Evolutionary conservation across 2,113 vertebrate genomes (phyloP).

Genomic region (Chaetorhynchus papuensis): DNA sequence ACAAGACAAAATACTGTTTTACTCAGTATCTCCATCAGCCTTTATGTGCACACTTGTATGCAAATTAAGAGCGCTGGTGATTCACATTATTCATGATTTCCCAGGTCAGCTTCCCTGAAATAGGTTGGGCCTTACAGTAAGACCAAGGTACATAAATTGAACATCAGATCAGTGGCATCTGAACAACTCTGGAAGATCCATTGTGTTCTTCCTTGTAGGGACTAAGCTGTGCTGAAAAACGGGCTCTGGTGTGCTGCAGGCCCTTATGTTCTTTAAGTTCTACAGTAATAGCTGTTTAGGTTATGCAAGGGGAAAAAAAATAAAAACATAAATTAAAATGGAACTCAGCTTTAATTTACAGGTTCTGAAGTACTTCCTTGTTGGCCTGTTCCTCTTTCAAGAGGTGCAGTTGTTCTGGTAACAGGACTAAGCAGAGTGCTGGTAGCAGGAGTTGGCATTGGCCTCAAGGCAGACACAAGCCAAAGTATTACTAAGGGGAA

Average conservation of each 20-base stretch:
- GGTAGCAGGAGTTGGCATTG: neutral
- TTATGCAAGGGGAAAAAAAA: neutral
- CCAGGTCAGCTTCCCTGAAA: neutral
- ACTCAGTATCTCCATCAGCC: neutral
- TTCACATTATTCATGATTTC: neutral
- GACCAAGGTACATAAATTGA: neutral
- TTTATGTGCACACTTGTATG: neutral
- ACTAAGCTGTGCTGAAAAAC: neutral
- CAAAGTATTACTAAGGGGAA: neutral
- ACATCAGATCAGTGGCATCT: neutral
- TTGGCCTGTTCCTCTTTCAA: neutral
- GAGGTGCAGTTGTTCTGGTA: neutral
- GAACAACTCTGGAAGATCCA: neutral
- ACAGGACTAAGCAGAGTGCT: neutral
- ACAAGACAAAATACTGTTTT: neutral
- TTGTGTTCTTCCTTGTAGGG: neutral
- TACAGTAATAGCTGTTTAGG: neutral
- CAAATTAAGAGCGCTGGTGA: neutral
- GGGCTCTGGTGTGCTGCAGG: neutral
- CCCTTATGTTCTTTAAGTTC: neutral
- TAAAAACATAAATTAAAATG: neutral
- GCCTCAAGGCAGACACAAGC: neutral
- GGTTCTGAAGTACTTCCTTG: neutral
- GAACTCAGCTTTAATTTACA: neutral
- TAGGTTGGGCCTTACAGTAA: neutral